Base-by-base conservation (phyloP, 2,888 invertebrate species). In the Aphodius sticticus region DNA sequence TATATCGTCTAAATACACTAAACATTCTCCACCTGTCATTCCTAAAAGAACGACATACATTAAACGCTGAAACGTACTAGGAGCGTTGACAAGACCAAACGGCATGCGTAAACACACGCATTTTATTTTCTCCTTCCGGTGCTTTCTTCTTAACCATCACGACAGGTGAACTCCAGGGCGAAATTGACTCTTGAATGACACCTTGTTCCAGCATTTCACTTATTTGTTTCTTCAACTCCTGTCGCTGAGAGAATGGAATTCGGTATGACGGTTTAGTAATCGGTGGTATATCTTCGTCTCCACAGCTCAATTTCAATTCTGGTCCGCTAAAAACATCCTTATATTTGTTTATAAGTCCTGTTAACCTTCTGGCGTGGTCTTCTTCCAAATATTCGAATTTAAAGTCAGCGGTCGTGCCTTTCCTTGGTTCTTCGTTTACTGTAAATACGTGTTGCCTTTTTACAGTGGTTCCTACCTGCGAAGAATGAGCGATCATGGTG, bases 161-260 rank as follows among this genome's bases (percentile, higher is more conserved):
- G 2, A 83, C 81, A 4, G 84, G 84, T 0, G 84, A 82, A 2
- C 80, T 81, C 84, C 84, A 84, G n/a, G 82, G 77, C 16, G 82
- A 83, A 9, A 79, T 78, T 1, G 82, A 82, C 4, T 79, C 81
- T 37, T 78, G 79, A 2, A 84, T 81, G 0, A 84, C 80, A 15
- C 82, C 83, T 9, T 79, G 76, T 9, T 71, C 76, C 26, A 84
- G 36, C n/a, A n/a, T n/a, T n/a, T n/a, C n/a, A n/a, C n/a, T n/a
- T n/a, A n/a, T n/a, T n/a, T n/a, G n/a, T n/a, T 76, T 76, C 26
- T 83, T 26, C 5, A 84, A 71, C 5, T 77, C 38, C 6, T 76
- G 76, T 37, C 80, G 80, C 9, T 76, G 76, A 9, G 15, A 16
- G 35, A 69, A 78, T 7, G 81, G 81, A 37, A 81, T 77, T 79